Evolutionary conservation across 2,113 vertebrate species (phyloP), one percentile per base, ranked within the genome.

Genomic region (Pseudorectes ferrugineus): DNA sequence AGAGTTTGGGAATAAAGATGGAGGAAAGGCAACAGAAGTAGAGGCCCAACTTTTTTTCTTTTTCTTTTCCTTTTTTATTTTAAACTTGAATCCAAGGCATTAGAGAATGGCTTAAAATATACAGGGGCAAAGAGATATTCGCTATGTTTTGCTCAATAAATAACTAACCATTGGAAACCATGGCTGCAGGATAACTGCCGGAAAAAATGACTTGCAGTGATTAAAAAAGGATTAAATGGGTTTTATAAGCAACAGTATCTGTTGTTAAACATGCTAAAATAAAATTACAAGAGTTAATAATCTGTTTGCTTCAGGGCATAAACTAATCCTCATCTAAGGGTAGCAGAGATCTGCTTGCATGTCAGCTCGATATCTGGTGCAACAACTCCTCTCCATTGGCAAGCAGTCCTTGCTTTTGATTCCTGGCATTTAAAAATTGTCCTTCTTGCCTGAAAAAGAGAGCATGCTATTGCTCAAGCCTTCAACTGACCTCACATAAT

Each of bases 221-320:
- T 95, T 96, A 93, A 94, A 96, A 90, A 96, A 59, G 93, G 92
- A 96, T 96, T 96, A 94, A 95, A 95, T 88, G 36, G 78, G 85
- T 88, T 96, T 96, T 94, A 96, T 88, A 95, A 97, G 92, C 85
- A 95, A 83, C 63, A 63, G 46, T 94, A 96, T 96, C 92, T 96
- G 78, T 92, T 96, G 96, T 96, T 96, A 94, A 95, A 96, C 95
- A 96, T 85, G 81, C 68, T 96, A 96, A 97, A 97, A 97, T 93
- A 93, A 93, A 96, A 96, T 97, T 96, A 96, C 92, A 77, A 84
- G 81, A 94, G 93, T 95, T 96, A 96, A 96, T 93, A 96, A 92
- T 79, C 71, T 84, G 29, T 86, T 93, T 90, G 89, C 95, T 94
- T 88, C 82, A 77, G 94, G 92, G 94, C 79, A 96, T 63, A 90